Percentiles rank a stretch among this genome's conserved stretches.
phyloP scores from a whole-genome alignment of 2,888 invertebrate genomes.

The Spatulosminthurus flaviceps region DNA sequence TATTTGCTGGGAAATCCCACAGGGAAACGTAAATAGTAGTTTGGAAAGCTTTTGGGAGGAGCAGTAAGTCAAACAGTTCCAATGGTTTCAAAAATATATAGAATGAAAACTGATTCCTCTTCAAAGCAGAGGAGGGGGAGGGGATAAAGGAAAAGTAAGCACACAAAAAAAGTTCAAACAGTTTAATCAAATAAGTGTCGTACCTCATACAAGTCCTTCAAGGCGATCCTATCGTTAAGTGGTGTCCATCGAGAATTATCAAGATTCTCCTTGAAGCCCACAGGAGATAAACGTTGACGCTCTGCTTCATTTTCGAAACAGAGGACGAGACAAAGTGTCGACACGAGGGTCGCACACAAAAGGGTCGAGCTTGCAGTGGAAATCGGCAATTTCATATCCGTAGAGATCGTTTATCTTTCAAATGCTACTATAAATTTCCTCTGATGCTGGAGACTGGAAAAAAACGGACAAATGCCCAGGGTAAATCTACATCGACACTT shows the following conservation, averaged over 20 bases:
- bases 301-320: conserved; percentile 47
- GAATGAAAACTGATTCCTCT: background rate
- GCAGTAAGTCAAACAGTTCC: no score
- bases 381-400: conserved; percentile 33
- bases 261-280: conserved; percentile 36
- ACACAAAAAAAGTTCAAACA: background rate
- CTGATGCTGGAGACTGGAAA: background rate
- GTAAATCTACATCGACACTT: conserved; percentile 1
- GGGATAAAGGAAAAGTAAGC: background rate
- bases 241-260: conserved; percentile 43
- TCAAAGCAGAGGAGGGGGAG: background rate
- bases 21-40: no score
- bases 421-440: conserved; percentile 1
- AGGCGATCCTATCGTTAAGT: conserved; percentile 51
- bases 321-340: conserved; percentile 45
- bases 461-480: background rate
- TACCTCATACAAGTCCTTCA: conserved; percentile 60
- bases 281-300: conserved; percentile 11
- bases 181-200: conserved; percentile 18
- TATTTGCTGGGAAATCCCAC: no score
- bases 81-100: no score
- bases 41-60: no score
- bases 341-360: conserved; percentile 37
- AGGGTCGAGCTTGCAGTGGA: conserved; percentile 27
- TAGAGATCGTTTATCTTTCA: conserved; percentile 3